phyloP scores from a whole-genome alignment of 2,113 vertebrate species.

The Prinia subflava region DNA sequence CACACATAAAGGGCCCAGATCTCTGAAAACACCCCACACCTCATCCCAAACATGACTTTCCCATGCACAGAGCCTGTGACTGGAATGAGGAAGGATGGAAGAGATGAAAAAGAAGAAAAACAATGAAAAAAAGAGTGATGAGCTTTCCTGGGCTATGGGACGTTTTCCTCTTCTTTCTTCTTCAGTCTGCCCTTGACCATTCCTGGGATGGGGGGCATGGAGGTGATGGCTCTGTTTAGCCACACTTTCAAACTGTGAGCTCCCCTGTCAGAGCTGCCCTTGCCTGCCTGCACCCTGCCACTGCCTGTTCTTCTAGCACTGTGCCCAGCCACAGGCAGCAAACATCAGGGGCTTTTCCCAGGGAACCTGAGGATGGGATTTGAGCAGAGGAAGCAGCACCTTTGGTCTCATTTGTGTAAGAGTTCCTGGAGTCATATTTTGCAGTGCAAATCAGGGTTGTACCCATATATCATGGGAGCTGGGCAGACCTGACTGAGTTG shows the following conservation, averaged over 20 bases:
- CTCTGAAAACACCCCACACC: not conserved
- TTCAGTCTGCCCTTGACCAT: not conserved
- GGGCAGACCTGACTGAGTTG: not conserved
- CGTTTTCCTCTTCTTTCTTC: accelerated
- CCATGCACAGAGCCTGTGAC: accelerated
- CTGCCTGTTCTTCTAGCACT: accelerated
- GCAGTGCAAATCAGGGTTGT: accelerated
- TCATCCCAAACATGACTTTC: not conserved
- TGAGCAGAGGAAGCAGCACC: not conserved
- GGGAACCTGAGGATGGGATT: not conserved
- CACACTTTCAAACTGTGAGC: not conserved
- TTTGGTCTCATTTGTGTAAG: not conserved
- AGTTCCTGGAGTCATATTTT: not conserved
- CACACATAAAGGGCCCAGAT: not conserved
- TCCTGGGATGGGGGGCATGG: accelerated
- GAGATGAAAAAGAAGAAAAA: not conserved
- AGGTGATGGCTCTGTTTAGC: not conserved
- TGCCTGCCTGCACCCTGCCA: accelerated
- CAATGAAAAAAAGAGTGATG: accelerated
- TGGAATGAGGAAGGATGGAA: not conserved
- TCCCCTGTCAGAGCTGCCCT: accelerated
- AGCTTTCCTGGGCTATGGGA: not conserved
- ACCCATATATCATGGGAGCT: accelerated
- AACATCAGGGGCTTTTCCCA: not conserved
- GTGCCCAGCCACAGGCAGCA: accelerated